Evolutionary conservation across 2,113 vertebrate genomes (phyloP).

Genomic region (Actinemys pallida): DNA sequence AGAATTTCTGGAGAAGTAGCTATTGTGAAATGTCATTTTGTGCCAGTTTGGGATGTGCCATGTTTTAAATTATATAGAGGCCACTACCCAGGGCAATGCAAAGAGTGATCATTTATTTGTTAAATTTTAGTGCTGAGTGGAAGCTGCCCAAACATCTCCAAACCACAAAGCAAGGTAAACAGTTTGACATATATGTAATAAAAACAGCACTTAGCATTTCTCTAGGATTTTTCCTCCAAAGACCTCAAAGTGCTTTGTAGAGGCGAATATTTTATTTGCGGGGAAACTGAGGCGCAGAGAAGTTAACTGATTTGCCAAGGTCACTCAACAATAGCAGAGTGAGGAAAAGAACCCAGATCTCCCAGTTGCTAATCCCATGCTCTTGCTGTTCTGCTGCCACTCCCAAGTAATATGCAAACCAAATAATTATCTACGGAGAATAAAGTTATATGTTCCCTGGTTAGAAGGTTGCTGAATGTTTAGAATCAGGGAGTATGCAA

Average conservation of each 20-base stretch:
- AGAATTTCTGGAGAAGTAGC: background rate
- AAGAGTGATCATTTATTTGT: background rate
- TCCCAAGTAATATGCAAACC: background rate
- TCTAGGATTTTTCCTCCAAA: background rate
- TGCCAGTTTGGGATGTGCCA: background rate
- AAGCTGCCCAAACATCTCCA: background rate
- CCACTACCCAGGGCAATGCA: background rate
- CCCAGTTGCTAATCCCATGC: background rate
- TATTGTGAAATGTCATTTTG: background rate
- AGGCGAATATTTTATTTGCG: background rate
- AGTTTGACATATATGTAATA: background rate
- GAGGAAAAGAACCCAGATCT: background rate
- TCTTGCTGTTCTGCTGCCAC: accelerated
- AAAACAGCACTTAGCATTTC: background rate
- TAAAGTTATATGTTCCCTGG: slow-evolving; percentile 33
- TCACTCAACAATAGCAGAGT: background rate
- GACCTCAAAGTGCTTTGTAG: background rate
- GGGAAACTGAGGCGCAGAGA: background rate
- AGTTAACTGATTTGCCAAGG: background rate
- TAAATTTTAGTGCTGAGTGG: background rate
- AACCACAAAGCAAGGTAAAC: background rate
- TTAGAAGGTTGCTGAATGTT: slow-evolving; percentile 33
- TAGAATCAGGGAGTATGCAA: slow-evolving; percentile 50
- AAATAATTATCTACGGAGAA: slow-evolving; percentile 26
- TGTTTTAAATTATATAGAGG: background rate